Evolutionary conservation across 2,113 vertebrate genomes (phyloP).

Genomic region (Cynocephalus volans): DNA sequence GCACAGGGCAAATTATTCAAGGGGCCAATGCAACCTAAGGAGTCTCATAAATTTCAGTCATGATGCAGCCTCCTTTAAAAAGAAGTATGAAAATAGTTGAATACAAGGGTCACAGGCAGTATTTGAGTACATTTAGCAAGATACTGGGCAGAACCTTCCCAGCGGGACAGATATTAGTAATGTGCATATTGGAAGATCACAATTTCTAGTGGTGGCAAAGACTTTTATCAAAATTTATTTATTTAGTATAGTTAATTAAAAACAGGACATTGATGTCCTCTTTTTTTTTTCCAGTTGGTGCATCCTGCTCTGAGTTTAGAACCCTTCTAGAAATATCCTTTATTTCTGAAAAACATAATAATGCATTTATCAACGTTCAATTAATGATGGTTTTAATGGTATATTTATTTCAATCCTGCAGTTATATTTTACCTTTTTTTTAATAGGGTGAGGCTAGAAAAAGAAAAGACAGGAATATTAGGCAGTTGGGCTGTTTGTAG

Average conservation of each 20-base stretch:
- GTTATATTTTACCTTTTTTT: too few relatives aligned
- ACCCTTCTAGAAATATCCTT: too few relatives aligned
- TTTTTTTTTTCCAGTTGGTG: not conserved
- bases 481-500: not conserved
- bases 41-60: conserved; percentile 60
- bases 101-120: not conserved
- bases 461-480: not conserved
- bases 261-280: conserved; percentile 82
- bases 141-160: conserved; percentile 67
- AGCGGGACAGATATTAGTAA: conserved; percentile 75
- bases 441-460: too few relatives aligned
- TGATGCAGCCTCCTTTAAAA: conserved; percentile 58
- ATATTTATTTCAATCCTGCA: too few relatives aligned
- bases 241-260: conserved; percentile 84
- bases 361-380: too few relatives aligned
- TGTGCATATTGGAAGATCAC: conserved; percentile 66
- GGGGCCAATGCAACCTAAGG: conserved; percentile 78
- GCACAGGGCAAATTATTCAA: conserved; percentile 82
- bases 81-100: not conserved
- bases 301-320: not conserved
- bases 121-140: conserved; percentile 76
- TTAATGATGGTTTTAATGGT: not conserved
- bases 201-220: conserved; percentile 75
- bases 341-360: too few relatives aligned
- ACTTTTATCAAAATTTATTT: conserved; percentile 72